phyloP scores from a whole-genome alignment of 2,797 vertebrate genomes.

The Myiothlypis coronata region DNA sequence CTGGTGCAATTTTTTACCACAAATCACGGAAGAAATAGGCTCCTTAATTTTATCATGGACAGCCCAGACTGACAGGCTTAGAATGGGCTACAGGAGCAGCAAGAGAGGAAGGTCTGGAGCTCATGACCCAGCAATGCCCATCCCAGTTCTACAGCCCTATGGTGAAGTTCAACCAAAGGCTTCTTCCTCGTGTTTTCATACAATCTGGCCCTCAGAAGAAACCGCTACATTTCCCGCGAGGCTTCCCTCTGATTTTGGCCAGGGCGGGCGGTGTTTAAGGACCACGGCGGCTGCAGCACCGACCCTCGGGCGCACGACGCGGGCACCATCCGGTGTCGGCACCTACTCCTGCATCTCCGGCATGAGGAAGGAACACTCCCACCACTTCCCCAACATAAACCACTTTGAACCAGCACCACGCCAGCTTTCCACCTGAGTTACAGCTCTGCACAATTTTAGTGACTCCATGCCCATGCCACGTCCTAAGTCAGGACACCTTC shows the following conservation, averaged over 20 bases:
- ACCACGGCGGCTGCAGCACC: too few species aligned
- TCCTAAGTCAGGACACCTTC: fast-evolving
- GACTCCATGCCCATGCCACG: fast-evolving
- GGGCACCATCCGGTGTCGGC: neutral
- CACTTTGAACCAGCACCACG: fast-evolving
- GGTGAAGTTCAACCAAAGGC: neutral
- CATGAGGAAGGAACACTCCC: fast-evolving
- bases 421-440: neutral
- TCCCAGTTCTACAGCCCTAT: neutral
- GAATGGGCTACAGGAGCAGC: fast-evolving
- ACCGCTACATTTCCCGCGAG: fast-evolving
- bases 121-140: neutral
- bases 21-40: fast-evolving
- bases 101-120: neutral
- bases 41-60: fast-evolving
- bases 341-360: neutral
- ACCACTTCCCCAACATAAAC: neutral
- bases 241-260: neutral
- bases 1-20: neutral
- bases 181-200: neutral
- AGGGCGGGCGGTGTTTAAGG: fast-evolving
- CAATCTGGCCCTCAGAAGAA: neutral
- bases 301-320: fast-evolving
- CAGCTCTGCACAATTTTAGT: fast-evolving
- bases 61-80: fast-evolving